phyloP scores from a whole-genome alignment of 30 jellyfish, hydroid and myxozoan genomes.

The Euphysa ruthae region DNA sequence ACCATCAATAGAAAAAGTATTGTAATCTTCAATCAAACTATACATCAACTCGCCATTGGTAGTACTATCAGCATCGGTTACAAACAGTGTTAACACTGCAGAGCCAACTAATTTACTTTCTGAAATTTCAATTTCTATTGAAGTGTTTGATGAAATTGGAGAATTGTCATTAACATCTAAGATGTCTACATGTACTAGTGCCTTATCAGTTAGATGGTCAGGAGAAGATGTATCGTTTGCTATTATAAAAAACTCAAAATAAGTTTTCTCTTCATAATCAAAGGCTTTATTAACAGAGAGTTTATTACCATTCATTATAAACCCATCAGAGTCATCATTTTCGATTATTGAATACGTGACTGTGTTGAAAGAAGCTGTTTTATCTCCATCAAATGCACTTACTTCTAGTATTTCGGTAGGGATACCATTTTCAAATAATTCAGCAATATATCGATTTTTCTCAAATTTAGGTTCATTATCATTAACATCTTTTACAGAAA shows the following conservation, averaged over 20 bases:
- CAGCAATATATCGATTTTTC: too few species aligned
- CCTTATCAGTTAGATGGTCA: constrained; percentile 44
- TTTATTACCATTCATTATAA: constrained; percentile 49
- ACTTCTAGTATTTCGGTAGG: too few species aligned
- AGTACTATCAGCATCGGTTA: constrained; percentile 76
- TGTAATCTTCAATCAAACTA: background rate
- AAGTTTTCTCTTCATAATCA: constrained; percentile 41
- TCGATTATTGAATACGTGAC: constrained; percentile 56
- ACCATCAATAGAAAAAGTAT: constrained; percentile 26
- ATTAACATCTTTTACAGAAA: constrained; percentile 48
- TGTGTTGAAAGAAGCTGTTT: background rate
- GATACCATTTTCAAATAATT: too few species aligned
- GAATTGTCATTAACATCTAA: constrained; percentile 63
- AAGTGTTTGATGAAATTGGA: constrained; percentile 48
- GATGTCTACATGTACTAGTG: constrained; percentile 39
- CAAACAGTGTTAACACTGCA: constrained; percentile 43
- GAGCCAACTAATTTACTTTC: constrained; percentile 42
- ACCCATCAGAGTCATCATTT: constrained; percentile 69
- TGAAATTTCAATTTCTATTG: constrained; percentile 32
- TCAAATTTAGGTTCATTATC: constrained; percentile 67
- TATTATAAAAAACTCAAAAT: constrained; percentile 48
- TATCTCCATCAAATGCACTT: too few species aligned
- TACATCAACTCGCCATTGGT: constrained; percentile 42
- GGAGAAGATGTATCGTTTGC: constrained; percentile 61
- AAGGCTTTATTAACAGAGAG: constrained; percentile 18